phyloP scores from a whole-genome alignment of 2,888 invertebrate species.

The Aphodius granarius region DNA sequence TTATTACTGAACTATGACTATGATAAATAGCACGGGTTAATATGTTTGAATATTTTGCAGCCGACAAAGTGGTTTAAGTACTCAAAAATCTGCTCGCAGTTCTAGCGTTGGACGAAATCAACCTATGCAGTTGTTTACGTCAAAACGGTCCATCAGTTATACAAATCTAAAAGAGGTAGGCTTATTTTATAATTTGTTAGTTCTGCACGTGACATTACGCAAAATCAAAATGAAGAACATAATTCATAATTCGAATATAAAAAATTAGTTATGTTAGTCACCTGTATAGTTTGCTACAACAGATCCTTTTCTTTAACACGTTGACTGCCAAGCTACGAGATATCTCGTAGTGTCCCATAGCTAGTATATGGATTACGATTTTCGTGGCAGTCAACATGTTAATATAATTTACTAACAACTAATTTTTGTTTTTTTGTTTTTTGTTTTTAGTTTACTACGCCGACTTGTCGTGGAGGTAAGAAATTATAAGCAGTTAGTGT shows the following conservation, averaged over 20 bases:
- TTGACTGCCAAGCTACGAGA: too few species aligned
- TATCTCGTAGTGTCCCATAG: too few species aligned
- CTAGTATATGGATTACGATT: too few species aligned
- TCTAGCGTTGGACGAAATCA: not conserved
- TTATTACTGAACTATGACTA: not conserved
- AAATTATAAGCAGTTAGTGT: not conserved
- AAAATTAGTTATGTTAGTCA: too few species aligned
- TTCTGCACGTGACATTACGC: too few species aligned
- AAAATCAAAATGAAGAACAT: too few species aligned
- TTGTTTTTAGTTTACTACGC: not conserved
- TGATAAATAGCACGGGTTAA: not conserved
- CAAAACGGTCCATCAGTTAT: not conserved
- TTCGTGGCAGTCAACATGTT: too few species aligned
- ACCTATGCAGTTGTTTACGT: not conserved
- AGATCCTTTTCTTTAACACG: too few species aligned
- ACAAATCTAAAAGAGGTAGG: not conserved
- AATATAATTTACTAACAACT: too few species aligned
- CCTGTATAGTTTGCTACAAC: too few species aligned
- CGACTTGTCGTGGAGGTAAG: not conserved
- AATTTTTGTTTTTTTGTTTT: not conserved
- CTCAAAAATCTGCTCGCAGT: not conserved
- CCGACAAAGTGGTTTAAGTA: not conserved
- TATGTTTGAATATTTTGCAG: not conserved
- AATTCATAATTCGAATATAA: too few species aligned
- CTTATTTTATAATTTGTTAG: too few species aligned